Evolutionary conservation across 2,797 vertebrate genomes (phyloP).

Genomic region (Sylvia borin): DNA sequence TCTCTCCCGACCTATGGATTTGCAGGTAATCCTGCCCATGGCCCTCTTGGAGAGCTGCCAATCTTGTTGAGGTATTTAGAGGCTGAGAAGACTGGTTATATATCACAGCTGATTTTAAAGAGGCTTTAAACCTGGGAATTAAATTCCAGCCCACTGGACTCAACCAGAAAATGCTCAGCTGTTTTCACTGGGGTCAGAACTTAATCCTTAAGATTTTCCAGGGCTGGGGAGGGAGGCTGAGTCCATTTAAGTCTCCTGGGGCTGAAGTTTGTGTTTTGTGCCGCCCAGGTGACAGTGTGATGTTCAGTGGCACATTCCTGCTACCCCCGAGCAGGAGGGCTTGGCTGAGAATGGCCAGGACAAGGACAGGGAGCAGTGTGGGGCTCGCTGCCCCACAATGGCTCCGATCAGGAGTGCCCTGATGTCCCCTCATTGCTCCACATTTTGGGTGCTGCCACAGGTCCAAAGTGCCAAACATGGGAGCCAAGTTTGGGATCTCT

Average conservation of each 20-base stretch:
- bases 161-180: not conserved
- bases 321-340: not conserved
- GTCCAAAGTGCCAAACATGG: not conserved
- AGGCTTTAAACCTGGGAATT: not conserved
- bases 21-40: not conserved
- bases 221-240: not conserved
- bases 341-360: not conserved
- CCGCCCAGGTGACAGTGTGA: not conserved
- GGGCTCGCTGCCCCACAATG: not conserved
- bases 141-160: not conserved
- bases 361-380: fast-evolving
- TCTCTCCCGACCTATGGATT: not conserved
- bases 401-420: not conserved
- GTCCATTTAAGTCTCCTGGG: not conserved
- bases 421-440: not conserved
- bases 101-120: not conserved
- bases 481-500: not conserved
- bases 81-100: not conserved
- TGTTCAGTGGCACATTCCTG: not conserved
- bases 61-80: not conserved
- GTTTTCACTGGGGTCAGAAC: not conserved
- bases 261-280: not conserved
- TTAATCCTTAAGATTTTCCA: not conserved
- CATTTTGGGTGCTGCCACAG: not conserved
- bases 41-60: not conserved